phyloP scores from a whole-genome alignment of 2,113 vertebrate species.

The Pseudorectes ferrugineus region DNA sequence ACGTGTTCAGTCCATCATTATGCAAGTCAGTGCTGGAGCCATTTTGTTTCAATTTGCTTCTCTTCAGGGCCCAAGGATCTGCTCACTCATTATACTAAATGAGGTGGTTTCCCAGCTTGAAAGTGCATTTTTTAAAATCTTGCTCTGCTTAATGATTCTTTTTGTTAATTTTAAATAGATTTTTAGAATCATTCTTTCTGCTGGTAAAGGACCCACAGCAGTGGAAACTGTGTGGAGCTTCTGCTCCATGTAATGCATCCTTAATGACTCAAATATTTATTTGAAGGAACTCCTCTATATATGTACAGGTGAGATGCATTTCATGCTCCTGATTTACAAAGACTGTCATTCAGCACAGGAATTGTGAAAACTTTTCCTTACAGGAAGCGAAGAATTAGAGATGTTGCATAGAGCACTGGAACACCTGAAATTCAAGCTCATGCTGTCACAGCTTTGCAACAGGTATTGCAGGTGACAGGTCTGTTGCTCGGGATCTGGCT shows the following conservation, averaged over 20 bases:
- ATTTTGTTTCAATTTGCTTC: conserved; percentile 63
- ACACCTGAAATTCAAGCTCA: neutral
- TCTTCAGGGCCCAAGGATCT: conserved; percentile 60
- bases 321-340: neutral
- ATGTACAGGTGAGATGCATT: neutral
- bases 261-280: conserved; percentile 2
- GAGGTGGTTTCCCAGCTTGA: conserved; percentile 65
- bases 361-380: neutral
- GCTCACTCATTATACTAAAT: conserved; percentile 64
- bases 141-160: conserved; percentile 64
- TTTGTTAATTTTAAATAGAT: conserved; percentile 68
- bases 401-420: neutral
- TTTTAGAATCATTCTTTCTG: conserved; percentile 52
- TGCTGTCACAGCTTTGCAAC: neutral
- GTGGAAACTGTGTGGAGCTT: conserved; percentile 31
- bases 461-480: neutral
- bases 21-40: conserved; percentile 38
- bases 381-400: neutral
- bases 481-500: neutral
- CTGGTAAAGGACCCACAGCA: conserved; percentile 33
- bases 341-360: neutral
- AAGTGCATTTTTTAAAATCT: conserved; percentile 59
- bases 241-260: neutral
- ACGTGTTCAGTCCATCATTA: conserved; percentile 36
- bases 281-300: neutral